Percentiles rank a stretch among this genome's conserved stretches.
These are phyloP conservation scores for Psephotus haematonotus DNA, from an alignment of 2,113 vertebrate species.

Conservation along the genomic window DNA sequence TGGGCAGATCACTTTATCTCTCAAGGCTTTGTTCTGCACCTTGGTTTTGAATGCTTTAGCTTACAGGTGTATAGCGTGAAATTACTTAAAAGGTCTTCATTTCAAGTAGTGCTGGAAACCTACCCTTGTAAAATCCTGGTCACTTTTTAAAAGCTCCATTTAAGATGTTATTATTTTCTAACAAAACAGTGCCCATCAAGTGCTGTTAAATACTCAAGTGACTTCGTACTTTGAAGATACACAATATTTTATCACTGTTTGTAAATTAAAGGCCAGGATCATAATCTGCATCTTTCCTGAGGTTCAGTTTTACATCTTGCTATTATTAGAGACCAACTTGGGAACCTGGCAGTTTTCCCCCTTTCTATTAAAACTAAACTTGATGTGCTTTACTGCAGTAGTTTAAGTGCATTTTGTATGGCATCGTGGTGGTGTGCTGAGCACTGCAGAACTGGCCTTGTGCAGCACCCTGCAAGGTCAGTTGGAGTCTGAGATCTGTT, in stretches of 20 bases:
- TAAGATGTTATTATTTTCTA: neutral
- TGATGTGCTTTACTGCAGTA: neutral
- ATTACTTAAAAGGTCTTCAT: neutral
- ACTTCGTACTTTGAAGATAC: neutral
- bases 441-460: neutral
- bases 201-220: neutral
- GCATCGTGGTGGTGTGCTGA: neutral
- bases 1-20: neutral
- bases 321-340: neutral
- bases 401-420: neutral
- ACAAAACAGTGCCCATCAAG: neutral
- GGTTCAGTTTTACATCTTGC: neutral
- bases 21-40: neutral
- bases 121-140: neutral
- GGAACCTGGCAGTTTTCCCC: neutral
- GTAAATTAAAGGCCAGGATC: neutral
- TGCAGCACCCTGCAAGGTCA: neutral
- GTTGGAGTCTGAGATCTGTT: neutral
- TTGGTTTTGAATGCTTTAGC: neutral
- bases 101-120: neutral
- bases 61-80: neutral
- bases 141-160: neutral
- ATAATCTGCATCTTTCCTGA: neutral
- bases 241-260: neutral
- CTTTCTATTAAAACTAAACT: neutral